Evolutionary conservation across 37 sponge, comb jelly and placozoan species (phyloP).

Genomic region (Bolinopsis microptera): DNA sequence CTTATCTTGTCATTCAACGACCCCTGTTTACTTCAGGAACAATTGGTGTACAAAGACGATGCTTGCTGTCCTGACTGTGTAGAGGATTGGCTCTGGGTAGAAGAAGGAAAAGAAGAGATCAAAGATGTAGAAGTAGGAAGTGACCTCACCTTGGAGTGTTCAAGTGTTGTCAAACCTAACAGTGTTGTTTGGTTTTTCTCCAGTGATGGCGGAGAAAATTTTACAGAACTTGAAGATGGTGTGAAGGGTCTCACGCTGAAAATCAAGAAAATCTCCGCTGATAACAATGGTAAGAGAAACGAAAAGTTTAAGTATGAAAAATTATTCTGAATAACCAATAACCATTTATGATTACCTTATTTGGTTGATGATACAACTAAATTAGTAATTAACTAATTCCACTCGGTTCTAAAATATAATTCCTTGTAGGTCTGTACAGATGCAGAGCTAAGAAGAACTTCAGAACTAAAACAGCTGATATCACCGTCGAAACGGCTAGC

Average conservation of each 20-base stretch:
- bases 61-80: constrained; percentile 9
- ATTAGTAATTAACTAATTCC: too few species aligned
- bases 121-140: not conserved
- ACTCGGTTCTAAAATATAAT: too few species aligned
- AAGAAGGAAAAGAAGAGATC: not conserved
- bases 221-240: not conserved
- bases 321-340: too few species aligned
- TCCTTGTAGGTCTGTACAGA: not conserved
- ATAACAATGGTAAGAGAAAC: not conserved
- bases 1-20: too few species aligned
- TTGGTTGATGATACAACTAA: too few species aligned
- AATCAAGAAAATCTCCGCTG: not conserved
- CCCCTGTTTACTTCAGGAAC: not conserved
- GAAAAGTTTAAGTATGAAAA: too few species aligned
- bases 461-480: not conserved
- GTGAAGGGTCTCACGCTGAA: not conserved
- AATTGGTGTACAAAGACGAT: not conserved
- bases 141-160: not conserved
- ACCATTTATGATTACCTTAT: too few species aligned
- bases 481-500: not conserved
- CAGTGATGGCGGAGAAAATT: not conserved
- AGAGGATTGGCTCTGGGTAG: constrained; percentile 7
- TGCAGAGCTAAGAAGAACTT: not conserved
- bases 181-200: not conserved
- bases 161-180: not conserved